Conservation (phyloP, 2,797 vertebrate genomes). For the Remorina albescens region DNA sequence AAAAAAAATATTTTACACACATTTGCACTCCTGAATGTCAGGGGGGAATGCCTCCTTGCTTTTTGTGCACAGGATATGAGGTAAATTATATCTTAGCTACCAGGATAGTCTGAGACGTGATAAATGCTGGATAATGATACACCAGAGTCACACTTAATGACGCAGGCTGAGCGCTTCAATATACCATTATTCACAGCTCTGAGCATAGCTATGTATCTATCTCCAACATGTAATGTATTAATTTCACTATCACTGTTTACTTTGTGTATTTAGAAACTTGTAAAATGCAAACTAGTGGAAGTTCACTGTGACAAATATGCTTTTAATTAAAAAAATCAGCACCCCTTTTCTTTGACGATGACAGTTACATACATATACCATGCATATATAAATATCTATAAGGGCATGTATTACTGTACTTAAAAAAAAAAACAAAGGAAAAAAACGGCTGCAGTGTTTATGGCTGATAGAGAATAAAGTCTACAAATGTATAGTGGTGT, state of each 20-base stretch:
- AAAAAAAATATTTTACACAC: conserved; percentile 69
- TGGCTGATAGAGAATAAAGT: conserved; percentile 96
- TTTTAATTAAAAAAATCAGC: conserved; percentile 93
- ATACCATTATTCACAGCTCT: conserved; percentile 68
- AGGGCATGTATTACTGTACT: conserved; percentile 99
- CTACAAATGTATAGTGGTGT: conserved; percentile 86
- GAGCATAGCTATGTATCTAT: conserved; percentile 73
- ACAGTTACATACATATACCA: conserved; percentile 88
- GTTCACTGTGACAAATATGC: conserved; percentile 96
- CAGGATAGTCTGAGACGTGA: conserved; percentile 31
- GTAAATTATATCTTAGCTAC: conserved; percentile 48
- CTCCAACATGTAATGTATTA: conserved; percentile 74
- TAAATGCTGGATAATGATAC: conserved; percentile 23
- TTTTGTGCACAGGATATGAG: conserved; percentile 62
- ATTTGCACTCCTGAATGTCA: conserved; percentile 76
- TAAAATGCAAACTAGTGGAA: conserved; percentile 84
- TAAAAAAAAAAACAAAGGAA: conserved; percentile 87
- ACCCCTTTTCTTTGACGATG: conserved; percentile 97
- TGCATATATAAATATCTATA: conserved; percentile 93
- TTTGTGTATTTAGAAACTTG: conserved; percentile 78
- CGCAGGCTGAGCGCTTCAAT: conserved; percentile 56
- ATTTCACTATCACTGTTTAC: conserved; percentile 78
- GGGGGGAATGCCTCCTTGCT: conserved; percentile 63
- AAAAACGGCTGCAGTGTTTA: conserved; percentile 94
- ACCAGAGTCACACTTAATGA: conserved; percentile 36